phyloP scores from a whole-genome alignment of 2,888 invertebrate genomes.

The Ametastegia equiseti region DNA sequence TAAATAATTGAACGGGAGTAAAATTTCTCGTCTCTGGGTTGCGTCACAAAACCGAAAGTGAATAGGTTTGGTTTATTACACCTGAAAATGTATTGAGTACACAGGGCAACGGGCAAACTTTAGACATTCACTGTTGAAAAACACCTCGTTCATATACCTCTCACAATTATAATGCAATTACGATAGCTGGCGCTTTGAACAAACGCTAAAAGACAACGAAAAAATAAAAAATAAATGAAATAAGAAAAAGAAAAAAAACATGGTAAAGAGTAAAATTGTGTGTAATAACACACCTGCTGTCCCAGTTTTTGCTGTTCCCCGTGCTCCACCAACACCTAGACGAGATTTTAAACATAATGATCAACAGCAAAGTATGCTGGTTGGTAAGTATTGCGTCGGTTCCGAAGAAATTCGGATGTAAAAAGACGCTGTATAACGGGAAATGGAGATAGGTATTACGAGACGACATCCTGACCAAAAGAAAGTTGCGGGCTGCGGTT shows the following conservation, averaged over 20 bases:
- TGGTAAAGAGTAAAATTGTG: too few relatives aligned
- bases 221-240: too few relatives aligned
- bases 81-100: neutral
- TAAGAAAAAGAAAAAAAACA: too few relatives aligned
- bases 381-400: neutral
- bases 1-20: neutral
- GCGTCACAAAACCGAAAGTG: constrained; percentile 24
- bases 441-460: constrained; percentile 22
- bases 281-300: neutral
- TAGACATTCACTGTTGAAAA: constrained; percentile 9
- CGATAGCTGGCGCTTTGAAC: neutral
- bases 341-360: neutral
- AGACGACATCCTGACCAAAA: constrained; percentile 36
- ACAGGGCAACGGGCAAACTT: neutral
- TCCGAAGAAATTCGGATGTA: neutral
- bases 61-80: neutral
- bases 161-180: constrained; percentile 28
- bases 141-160: neutral
- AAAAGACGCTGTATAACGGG: constrained; percentile 20
- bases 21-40: neutral
- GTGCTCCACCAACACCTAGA: neutral
- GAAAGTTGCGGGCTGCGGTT: constrained; percentile 34
- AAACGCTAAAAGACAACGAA: neutral
- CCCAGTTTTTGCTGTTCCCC: neutral
- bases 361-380: neutral